Base-by-base conservation (phyloP, 2,113 vertebrate genomes). In the Rhabdornis inornatus region DNA sequence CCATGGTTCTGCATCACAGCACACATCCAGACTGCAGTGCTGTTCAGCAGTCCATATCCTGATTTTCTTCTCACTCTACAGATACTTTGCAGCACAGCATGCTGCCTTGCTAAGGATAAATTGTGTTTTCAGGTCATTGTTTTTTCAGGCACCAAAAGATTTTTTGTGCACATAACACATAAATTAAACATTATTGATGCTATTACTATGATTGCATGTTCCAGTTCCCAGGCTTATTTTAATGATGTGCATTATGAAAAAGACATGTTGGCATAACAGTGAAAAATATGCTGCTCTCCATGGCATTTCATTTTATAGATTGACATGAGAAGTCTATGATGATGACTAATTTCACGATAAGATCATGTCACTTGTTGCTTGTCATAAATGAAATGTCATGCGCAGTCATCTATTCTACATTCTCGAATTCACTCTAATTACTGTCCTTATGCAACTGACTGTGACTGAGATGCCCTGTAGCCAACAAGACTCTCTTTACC, bases 101-200 rank as follows among this genome's bases (percentile, higher is more conserved):
- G 24, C 66, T 80, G 52, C 35, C 76, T 79, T 84, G 50, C 40
- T 82, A 40, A 71, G 63, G 79, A 70, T 75, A 95, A 90, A 89
- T 57, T 59, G 33, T 92, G 77, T 86, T 96, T 94, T 92, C 66
- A 59, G 55, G 35, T 93, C 8, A 5, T 64, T 93, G 88, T 93
- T 81, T 21, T 83, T 87, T 94, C 72, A 91, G 86, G 55, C 27
- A 63, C 70, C 31, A 22, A 78, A 84, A 61, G 39, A 30, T 30
- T 83, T 52, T 97, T 70, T 86, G 50, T 15, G 11, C 57, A 65
- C 30, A 61, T 28, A 88, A 40, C 21, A 56, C 63, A 94, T 92
- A 95, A 89, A 96, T 91, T 92, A 89, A 91, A 94, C n/a, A 86
- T 92, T 85, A 91, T 95, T 94, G 86, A 95, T 91, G 71, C 17